Conservation (phyloP, 2,113 vertebrate species). For the Leucopsar rothschildi region DNA sequence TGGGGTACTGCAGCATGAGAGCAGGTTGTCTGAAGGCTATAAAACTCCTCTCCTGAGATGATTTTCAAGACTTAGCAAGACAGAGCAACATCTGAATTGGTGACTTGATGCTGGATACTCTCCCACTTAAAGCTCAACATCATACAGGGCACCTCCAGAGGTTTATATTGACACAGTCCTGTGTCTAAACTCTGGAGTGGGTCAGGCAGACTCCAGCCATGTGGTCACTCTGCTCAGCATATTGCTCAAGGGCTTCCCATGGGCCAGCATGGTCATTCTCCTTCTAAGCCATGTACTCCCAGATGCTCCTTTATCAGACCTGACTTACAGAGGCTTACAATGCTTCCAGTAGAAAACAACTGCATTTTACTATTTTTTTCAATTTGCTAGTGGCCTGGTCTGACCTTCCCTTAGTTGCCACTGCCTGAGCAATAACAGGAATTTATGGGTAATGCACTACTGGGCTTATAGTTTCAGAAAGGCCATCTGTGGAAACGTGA, state of each 20-base stretch:
- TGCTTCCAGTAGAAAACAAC: background rate
- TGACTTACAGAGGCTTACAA: background rate
- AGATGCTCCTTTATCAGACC: background rate
- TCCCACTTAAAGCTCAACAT: background rate
- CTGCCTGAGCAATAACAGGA: background rate
- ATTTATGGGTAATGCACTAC: background rate
- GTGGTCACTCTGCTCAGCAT: background rate
- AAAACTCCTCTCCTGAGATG: background rate
- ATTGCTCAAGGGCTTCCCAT: background rate
- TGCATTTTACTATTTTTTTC: background rate
- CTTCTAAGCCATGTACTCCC: background rate
- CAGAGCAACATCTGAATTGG: background rate
- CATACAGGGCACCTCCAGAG: background rate
- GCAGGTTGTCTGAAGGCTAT: background rate
- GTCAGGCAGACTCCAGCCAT: background rate
- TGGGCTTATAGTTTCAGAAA: background rate
- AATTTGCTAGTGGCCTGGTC: background rate
- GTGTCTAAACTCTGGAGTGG: background rate
- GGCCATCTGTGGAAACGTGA: background rate
- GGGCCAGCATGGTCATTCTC: background rate
- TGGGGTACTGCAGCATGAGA: background rate
- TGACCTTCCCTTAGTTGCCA: background rate
- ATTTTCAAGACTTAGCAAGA: background rate
- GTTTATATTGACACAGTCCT: background rate
- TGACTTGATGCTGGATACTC: background rate